A percentile compares a stretch with the other conserved stretches of the same genome.
Evolutionary conservation across 2,113 vertebrate species (phyloP).

Genomic region (Mesocricetus auratus): DNA sequence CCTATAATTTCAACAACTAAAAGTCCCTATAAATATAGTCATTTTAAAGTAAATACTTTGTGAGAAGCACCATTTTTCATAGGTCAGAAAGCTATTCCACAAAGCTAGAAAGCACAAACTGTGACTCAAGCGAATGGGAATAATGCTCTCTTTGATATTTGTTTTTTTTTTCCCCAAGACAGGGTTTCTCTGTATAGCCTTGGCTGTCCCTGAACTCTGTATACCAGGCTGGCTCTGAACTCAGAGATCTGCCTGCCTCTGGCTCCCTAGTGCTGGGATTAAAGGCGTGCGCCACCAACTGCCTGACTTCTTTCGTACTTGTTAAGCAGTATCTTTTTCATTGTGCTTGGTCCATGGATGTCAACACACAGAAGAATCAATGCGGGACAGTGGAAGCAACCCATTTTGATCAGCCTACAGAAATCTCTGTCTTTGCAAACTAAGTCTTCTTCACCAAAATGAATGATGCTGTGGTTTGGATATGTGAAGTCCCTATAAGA

Average conservation of each 20-base stretch:
- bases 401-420: slow-evolving; percentile 39
- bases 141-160: slow-evolving; percentile 67
- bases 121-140: slow-evolving; percentile 55
- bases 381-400: slow-evolving; percentile 39
- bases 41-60: slow-evolving; percentile 56
- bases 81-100: slow-evolving; percentile 35
- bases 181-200: too few species aligned
- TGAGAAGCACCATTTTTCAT: slow-evolving; percentile 54
- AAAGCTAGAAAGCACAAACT: slow-evolving; percentile 50
- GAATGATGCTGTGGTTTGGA: too few species aligned
- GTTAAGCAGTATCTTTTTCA: slow-evolving; percentile 63
- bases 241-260: too few species aligned
- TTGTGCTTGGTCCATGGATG: slow-evolving; percentile 13
- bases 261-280: too few species aligned
- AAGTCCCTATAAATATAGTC: slow-evolving; percentile 7
- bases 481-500: neutral
- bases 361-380: slow-evolving; percentile 44
- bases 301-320: neutral
- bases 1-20: slow-evolving; percentile 42
- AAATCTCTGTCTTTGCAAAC: slow-evolving; percentile 63
- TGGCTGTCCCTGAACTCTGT: too few species aligned
- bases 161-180: too few species aligned
- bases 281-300: too few species aligned
- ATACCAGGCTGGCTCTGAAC: too few species aligned
- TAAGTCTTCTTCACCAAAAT: slow-evolving; percentile 42